Evolutionary conservation across 2,888 invertebrate species (phyloP), one percentile per base, ranked within the genome.

Genomic region (Lydus trimaculatus): DNA sequence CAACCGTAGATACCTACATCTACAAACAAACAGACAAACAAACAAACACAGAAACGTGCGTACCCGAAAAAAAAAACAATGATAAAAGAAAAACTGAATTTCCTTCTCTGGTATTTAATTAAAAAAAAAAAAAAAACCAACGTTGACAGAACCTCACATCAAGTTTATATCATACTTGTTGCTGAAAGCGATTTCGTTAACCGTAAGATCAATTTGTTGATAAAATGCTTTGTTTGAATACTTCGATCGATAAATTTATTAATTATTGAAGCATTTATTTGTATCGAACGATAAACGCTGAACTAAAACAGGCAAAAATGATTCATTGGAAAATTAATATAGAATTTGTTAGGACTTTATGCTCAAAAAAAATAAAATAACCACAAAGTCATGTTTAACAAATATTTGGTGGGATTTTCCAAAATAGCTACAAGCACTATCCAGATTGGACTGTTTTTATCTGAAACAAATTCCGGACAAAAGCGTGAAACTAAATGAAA

Each of bases 401-500:
- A 20, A 48, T 20, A 48, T 48, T 48, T 48, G 7, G 5, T 7
- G 31, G 11, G n/a, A 60, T 9, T 36, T 60, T 7, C 6, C 23
- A 20, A 36, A 61, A 56, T 60, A 64, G 48, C 63, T 58, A 61
- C 39, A 43, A 60, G 60, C 48, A 23, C 31, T 61, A 58, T 65
- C 63, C 56, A 23, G 56, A 23, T 56, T 58, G 52, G 63, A 28
- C 52, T 67, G 67, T 67, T 66, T 69, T 69, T 66, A 70, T 63
- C 66, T 62, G 65, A 28, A 52, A 48, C 31, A 52, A 62, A 58
- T 56, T 23, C 56, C 56, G 56, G 25, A 64, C 63, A 63, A 60
- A 28, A 67, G 65, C 70, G 67, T 61, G 62, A 52, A 67, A 70
- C 67, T 63, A 67, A 70, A 70, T 67, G 70, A 70, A 70, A 70